phyloP scores from a whole-genome alignment of 2,888 invertebrate genomes.

The Drosophila anceps region DNA sequence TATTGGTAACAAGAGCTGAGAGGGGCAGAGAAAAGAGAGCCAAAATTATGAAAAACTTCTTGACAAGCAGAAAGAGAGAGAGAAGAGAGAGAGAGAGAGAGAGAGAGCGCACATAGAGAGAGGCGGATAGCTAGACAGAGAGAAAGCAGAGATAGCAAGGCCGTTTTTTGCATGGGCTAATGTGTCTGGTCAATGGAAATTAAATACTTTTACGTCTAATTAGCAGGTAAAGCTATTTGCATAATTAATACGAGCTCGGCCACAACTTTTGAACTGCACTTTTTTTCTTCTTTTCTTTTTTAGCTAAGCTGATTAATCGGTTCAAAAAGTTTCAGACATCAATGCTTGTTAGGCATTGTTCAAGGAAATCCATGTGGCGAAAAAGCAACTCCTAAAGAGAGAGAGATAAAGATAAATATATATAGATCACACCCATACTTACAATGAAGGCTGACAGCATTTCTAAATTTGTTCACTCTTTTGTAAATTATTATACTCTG shows the following conservation, averaged over 20 bases:
- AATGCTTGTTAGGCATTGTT: neutral
- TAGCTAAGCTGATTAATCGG: conserved; percentile 18
- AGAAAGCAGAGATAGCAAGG: neutral
- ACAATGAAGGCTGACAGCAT: neutral
- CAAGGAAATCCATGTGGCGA: neutral
- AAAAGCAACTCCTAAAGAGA: neutral
- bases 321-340: conserved; percentile 3
- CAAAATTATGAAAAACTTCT: conserved; percentile 41
- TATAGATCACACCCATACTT: too few relatives aligned
- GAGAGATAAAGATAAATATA: neutral
- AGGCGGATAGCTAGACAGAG: neutral
- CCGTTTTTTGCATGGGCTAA: conserved; percentile 66
- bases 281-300: neutral
- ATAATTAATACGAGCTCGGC: conserved; percentile 64
- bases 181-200: conserved; percentile 56
- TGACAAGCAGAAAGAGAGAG: conserved; percentile 10
- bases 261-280: conserved; percentile 11
- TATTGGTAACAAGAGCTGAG: conserved; percentile 30
- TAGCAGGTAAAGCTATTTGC: conserved; percentile 63
- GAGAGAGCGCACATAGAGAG: neutral
- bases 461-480: conserved; percentile 3
- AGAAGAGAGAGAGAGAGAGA: neutral
- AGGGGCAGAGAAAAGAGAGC: conserved; percentile 8
- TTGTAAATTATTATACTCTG: conserved; percentile 8
- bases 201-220: conserved; percentile 65